Evolutionary conservation across 2,113 vertebrate genomes (phyloP).

Genomic region (Carassius auratus): DNA sequence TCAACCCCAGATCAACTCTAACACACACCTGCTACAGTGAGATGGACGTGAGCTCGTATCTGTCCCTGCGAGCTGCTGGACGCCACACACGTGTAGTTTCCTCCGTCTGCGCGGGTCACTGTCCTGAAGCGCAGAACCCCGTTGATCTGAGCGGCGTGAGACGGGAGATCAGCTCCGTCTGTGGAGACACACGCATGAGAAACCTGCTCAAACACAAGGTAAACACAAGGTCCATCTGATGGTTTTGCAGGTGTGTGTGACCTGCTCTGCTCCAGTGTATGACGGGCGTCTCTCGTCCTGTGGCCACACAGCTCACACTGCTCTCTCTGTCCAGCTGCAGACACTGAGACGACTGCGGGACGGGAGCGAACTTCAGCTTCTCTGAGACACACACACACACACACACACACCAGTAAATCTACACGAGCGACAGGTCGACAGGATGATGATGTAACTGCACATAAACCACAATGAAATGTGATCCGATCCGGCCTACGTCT

Average conservation of each 20-base stretch:
- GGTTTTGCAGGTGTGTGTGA: conserved; percentile 53
- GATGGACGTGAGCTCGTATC: conserved; percentile 86
- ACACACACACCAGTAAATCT: too few species aligned
- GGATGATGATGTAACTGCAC: too few species aligned
- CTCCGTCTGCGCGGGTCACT: conserved; percentile 86
- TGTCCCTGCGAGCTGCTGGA: conserved; percentile 91
- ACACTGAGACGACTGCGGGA: too few species aligned
- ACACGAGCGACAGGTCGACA: too few species aligned
- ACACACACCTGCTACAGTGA: conserved; percentile 87
- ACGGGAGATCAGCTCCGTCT: conserved; percentile 88
- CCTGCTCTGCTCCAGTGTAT: conserved; percentile 93
- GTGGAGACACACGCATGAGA: conserved; percentile 24
- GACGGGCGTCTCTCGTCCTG: conserved; percentile 84
- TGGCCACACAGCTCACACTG: conserved; percentile 89
- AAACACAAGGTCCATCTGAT: too few species aligned
- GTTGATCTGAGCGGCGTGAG: conserved; percentile 80
- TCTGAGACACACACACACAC: too few species aligned
- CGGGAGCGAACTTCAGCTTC: too few species aligned
- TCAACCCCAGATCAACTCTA: neutral
- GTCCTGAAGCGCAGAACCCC: conserved; percentile 87
- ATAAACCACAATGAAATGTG: too few species aligned
- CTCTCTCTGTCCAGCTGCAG: conserved; percentile 69
- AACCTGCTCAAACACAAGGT: neutral
- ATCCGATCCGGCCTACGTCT: too few species aligned
- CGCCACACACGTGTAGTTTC: conserved; percentile 93